A percentile compares a stretch with the other conserved stretches of the same genome.
Evolutionary conservation across 2,113 vertebrate genomes (phyloP).

Genomic region (Epinephelus lanceolatus): DNA sequence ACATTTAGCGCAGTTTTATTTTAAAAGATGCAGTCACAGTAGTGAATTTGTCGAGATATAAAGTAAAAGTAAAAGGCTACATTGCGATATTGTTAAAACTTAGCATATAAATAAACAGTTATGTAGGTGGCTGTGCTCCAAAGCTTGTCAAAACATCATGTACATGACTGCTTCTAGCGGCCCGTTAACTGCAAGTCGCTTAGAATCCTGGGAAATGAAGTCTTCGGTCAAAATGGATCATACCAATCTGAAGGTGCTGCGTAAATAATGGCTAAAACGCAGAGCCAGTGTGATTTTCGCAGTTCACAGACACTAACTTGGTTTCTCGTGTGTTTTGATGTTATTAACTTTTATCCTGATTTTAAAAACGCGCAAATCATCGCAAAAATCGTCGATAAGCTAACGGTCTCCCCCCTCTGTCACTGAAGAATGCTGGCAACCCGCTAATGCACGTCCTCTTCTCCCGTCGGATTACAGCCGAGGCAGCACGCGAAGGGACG

Average conservation of each 20-base stretch:
- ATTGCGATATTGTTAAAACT: neutral
- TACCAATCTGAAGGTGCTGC: conserved; percentile 50
- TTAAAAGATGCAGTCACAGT: neutral
- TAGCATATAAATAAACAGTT: neutral
- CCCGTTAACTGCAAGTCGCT: accelerated
- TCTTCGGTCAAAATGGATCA: conserved; percentile 42
- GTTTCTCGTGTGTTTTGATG: accelerated
- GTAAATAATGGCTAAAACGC: neutral
- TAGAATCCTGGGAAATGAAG: conserved; percentile 65
- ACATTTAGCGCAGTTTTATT: neutral
- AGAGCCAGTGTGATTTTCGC: accelerated
- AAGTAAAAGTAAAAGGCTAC: neutral
- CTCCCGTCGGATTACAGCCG: conserved; percentile 70
- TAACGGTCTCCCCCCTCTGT: conserved; percentile 4
- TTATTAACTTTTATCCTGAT: neutral
- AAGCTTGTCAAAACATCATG: neutral
- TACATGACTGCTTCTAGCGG: neutral
- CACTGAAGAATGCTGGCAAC: conserved; percentile 24
- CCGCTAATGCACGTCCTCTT: conserved; percentile 59
- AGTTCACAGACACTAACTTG: accelerated
- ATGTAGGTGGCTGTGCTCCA: neutral
- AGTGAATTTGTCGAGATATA: too few species aligned
- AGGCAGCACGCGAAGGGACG: conserved; percentile 38
- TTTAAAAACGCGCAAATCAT: accelerated
- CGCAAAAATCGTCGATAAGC: neutral